Evolutionary conservation across 2,888 invertebrate genomes (phyloP).

Genomic region (Mechanitis mazaeus): DNA sequence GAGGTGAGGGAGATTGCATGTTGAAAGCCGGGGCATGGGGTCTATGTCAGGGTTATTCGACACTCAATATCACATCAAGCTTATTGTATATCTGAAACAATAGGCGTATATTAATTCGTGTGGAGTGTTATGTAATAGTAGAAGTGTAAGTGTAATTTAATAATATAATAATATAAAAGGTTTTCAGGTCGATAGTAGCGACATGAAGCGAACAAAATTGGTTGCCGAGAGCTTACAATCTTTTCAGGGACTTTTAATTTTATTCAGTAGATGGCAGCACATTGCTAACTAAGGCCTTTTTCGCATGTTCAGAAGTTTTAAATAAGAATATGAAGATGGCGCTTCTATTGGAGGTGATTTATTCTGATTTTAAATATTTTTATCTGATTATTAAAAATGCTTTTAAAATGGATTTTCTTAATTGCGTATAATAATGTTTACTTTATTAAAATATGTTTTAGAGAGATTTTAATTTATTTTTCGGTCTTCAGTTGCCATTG

Average conservation of each 20-base stretch:
- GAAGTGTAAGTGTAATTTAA: neutral
- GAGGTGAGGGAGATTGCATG: conserved; percentile 82
- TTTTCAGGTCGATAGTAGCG: conserved; percentile 12
- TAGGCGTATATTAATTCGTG: conserved; percentile 32
- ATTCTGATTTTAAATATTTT: neutral
- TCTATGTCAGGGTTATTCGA: conserved; percentile 64
- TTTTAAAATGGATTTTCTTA: no score
- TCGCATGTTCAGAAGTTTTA: conserved; percentile 5
- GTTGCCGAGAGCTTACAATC: conserved; percentile 5
- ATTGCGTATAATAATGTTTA: no score
- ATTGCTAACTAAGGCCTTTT: neutral
- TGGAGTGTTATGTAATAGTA: conserved; percentile 6
- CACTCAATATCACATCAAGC: conserved; percentile 74
- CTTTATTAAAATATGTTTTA: no score
- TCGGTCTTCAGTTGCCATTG: neutral
- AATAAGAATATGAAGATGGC: conserved; percentile 17
- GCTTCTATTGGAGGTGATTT: neutral
- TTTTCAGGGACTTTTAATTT: conserved; percentile 10
- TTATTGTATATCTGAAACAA: conserved; percentile 76
- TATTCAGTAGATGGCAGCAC: conserved; percentile 20
- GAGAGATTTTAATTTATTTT: conserved; percentile 9
- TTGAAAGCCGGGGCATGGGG: conserved; percentile 81
- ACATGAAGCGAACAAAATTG: conserved; percentile 12
- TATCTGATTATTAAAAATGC: no score
- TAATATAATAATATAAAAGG: neutral